Evolutionary conservation across 1,140 invertebrate species (phyloP), one percentile per base, ranked within the genome.

Genomic region (Berghia stephanieae): DNA sequence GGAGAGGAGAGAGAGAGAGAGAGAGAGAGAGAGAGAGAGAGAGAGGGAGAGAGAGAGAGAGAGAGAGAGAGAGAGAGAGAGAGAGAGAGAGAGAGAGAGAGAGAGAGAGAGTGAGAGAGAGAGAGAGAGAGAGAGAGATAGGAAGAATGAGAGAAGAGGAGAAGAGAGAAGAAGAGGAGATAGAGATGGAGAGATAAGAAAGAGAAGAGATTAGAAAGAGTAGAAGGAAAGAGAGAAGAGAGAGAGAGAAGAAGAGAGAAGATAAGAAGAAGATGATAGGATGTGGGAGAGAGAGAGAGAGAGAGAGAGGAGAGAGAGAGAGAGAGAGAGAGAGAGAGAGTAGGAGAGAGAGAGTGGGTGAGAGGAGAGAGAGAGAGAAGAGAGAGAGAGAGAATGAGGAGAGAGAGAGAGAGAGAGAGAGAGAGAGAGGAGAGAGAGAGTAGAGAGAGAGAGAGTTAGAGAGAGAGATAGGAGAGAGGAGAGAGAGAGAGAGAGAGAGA

Each of bases 1-100:
- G n/a, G 46, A 52, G 46, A 52, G 13, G n/a, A 34, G 57, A 60
- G 8, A 60, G 57, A 60, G 57, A 60, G 57, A 60, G 0, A 2
- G 57, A 60, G 1, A 60, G 57, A 60, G 57, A 60, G 2, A 21
- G 21, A 21, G 21, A 21, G 21, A 21, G 57, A 60, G 57, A 60
- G 57, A 60, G 57, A 60, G 57, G 36, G 57, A 60, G 57, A 60
- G 8, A 60, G 57, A 60, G 57, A n/a, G 38, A 68, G 57, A 68
- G 36, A 72, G 67, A 69, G 67, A 60, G 1, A 60, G 8, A 60
- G 1, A 34, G 10, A 0, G n/a, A 34, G 34, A 34, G 36, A 27
- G 34, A 2, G n/a, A 38, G 3, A 34, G 34, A 6, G 2, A 0
- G n/a, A 67, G n/a, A 38, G 10, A 34, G 34, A 67, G n/a, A 13